Percentiles rank a stretch among this genome's conserved stretches.
These are phyloP conservation scores for Datnioides undecimradiatus DNA, from an alignment of 2,113 vertebrate species.

Conservation along the genomic window DNA sequence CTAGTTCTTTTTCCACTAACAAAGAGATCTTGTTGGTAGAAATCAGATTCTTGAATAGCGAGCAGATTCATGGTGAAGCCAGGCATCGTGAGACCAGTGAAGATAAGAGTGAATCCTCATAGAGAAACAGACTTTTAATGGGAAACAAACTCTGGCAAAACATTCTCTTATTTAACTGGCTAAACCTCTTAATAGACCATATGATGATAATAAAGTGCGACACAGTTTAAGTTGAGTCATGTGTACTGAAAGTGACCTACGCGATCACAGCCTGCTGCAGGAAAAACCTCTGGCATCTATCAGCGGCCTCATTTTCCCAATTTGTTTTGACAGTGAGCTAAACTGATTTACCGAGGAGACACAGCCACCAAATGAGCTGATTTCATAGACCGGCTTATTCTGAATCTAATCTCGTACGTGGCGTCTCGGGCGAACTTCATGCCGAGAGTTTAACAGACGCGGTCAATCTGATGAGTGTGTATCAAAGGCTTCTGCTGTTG, in stretches of 20 bases:
- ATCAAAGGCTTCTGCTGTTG: slow-evolving; percentile 65
- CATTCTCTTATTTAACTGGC: neutral
- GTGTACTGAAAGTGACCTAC: neutral
- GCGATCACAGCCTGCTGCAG: slow-evolving; percentile 48
- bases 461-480: slow-evolving; percentile 54
- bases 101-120: neutral
- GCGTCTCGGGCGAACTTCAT: slow-evolving; percentile 16
- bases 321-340: slow-evolving; percentile 45
- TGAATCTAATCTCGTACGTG: slow-evolving; percentile 32
- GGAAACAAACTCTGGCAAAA: neutral
- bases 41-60: neutral
- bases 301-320: slow-evolving; percentile 22
- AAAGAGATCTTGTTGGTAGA: neutral
- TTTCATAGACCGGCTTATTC: slow-evolving; percentile 38
- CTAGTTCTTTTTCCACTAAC: neutral
- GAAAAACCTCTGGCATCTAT: slow-evolving; percentile 54
- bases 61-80: neutral
- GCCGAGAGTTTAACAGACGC: slow-evolving; percentile 15
- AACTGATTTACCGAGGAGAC: slow-evolving; percentile 48
- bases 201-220: slow-evolving; percentile 47
- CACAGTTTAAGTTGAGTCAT: slow-evolving; percentile 11
- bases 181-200: slow-evolving; percentile 4
- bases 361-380: slow-evolving; percentile 48
- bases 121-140: neutral
- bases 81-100: neutral